phyloP scores from a whole-genome alignment of 2,888 invertebrate genomes.

The Tetragonula carbonaria region DNA sequence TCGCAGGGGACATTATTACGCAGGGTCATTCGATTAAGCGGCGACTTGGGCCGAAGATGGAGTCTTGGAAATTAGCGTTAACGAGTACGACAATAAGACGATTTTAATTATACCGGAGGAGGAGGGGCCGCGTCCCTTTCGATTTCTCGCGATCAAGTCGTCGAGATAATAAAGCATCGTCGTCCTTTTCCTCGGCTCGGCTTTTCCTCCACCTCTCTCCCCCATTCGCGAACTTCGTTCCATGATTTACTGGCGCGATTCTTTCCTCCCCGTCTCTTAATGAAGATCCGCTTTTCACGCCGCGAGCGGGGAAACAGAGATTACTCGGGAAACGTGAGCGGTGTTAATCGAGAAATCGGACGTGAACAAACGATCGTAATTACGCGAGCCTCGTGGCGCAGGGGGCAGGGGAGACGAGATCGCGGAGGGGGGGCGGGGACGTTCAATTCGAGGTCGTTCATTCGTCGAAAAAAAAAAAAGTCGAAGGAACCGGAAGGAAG shows the following conservation, averaged over 20 bases:
- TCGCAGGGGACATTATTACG: slow-evolving; percentile 34
- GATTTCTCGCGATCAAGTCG: slow-evolving; percentile 31
- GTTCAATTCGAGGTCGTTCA: too few species aligned
- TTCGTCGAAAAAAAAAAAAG: background rate
- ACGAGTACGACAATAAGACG: slow-evolving; percentile 54
- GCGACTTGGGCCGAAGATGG: background rate
- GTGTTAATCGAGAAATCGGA: slow-evolving; percentile 11
- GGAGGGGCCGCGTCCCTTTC: background rate
- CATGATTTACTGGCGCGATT: slow-evolving; percentile 15
- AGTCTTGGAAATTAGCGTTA: slow-evolving; percentile 48
- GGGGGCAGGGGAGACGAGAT: background rate
- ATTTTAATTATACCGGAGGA: slow-evolving; percentile 48
- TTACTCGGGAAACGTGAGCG: background rate
- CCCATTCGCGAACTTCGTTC: background rate
- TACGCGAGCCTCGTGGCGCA: background rate
- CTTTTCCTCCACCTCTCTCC: background rate
- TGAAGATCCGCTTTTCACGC: slow-evolving; percentile 21
- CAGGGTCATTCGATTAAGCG: slow-evolving; percentile 44
- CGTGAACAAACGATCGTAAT: slow-evolving; percentile 17
- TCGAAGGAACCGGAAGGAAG: background rate
- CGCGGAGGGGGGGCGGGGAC: background rate
- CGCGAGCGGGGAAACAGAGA: background rate
- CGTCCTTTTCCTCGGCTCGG: background rate
- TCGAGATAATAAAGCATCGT: slow-evolving; percentile 26
- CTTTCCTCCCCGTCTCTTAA: background rate